A percentile compares a stretch with the other conserved stretches of the same genome.
Conservation (phyloP, 2,888 invertebrate genomes). For the Nudaria mundana region DNA sequence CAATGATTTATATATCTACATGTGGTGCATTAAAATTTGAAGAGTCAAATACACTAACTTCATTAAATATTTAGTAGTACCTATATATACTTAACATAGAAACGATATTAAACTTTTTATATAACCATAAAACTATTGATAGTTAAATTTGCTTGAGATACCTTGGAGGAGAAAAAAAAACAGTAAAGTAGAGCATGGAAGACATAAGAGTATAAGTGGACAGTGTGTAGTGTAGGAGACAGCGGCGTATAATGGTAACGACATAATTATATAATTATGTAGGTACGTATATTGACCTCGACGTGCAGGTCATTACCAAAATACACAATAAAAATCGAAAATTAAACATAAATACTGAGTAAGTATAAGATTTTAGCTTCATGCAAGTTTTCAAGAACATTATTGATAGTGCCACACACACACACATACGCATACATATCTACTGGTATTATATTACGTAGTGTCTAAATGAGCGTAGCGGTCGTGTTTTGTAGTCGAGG, state of each 20-base stretch:
- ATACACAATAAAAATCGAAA: slow-evolving; percentile 19
- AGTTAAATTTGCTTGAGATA: slow-evolving; percentile 78
- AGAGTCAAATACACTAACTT: slow-evolving; percentile 41
- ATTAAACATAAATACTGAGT: slow-evolving; percentile 16
- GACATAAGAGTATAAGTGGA: slow-evolving; percentile 41
- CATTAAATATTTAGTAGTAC: slow-evolving; percentile 44
- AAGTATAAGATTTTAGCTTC: slow-evolving; percentile 5
- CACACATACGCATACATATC: slow-evolving; percentile 30
- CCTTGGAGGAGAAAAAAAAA: slow-evolving; percentile 39
- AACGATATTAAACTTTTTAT: slow-evolving; percentile 38
- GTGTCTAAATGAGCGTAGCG: slow-evolving; percentile 30
- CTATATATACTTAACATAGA: slow-evolving; percentile 40
- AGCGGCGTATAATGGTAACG: slow-evolving; percentile 22
- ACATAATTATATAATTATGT: too few relatives aligned
- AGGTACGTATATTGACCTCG: too few relatives aligned
- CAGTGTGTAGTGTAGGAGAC: slow-evolving; percentile 37
- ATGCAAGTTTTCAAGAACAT: slow-evolving; percentile 28
- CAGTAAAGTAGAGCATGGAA: slow-evolving; percentile 41
- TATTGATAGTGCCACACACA: slow-evolving; percentile 29
- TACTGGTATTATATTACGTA: slow-evolving; percentile 25
- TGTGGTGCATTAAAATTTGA: slow-evolving; percentile 63
- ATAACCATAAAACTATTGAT: slow-evolving; percentile 56
- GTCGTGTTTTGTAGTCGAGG: slow-evolving; percentile 30
- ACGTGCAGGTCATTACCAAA: slow-evolving; percentile 22
- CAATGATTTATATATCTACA: slow-evolving; percentile 64